Evolutionary conservation across 2,113 vertebrate species (phyloP), one percentile per base, ranked within the genome.

Genomic region (Perca schrenkii): DNA sequence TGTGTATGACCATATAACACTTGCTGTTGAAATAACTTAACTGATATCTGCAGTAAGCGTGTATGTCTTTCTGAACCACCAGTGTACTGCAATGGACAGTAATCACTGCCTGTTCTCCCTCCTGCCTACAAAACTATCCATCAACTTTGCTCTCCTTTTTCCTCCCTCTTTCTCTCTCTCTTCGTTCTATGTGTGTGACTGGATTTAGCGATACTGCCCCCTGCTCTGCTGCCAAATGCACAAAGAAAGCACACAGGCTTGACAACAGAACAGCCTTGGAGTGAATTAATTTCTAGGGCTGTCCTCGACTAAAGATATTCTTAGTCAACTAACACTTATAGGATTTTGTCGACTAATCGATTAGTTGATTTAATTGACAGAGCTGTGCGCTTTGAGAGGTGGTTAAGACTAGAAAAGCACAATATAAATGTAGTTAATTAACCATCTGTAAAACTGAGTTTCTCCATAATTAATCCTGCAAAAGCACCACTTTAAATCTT

Each of bases 231-330:
- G 16, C 52, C 40, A 65, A 47, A 78, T 8, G 53, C 73, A 56
- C 22, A 46, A 52, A 79, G 50, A 87, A 77, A 68, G 8, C 14
- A 36, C 36, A 11, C n/a, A 19, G 52, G 36, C 53, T 25, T 67
- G 6, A 21, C 56, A 19, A 40, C 0, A 68, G 22, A 22, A 49
- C 50, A 34, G 54, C 28, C 28, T 53, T 8, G 5, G 25, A 25
- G 28, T 52, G 62, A 65, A 58, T 58, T 12, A n/a, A n/a, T n/a
- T n/a, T n/a, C n/a, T n/a, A n/a, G n/a, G n/a, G n/a, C n/a, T n/a
- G n/a, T n/a, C n/a, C n/a, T n/a, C n/a, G n/a, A n/a, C n/a, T n/a
- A n/a, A n/a, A n/a, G n/a, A n/a, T n/a, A n/a, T n/a, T n/a, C n/a
- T n/a, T n/a, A n/a, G n/a, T n/a, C n/a, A n/a, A n/a, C n/a, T n/a